These are phyloP conservation scores for Leucophenga varia DNA, from an alignment of 1,140 invertebrate genomes.

Conservation along the genomic window DNA sequence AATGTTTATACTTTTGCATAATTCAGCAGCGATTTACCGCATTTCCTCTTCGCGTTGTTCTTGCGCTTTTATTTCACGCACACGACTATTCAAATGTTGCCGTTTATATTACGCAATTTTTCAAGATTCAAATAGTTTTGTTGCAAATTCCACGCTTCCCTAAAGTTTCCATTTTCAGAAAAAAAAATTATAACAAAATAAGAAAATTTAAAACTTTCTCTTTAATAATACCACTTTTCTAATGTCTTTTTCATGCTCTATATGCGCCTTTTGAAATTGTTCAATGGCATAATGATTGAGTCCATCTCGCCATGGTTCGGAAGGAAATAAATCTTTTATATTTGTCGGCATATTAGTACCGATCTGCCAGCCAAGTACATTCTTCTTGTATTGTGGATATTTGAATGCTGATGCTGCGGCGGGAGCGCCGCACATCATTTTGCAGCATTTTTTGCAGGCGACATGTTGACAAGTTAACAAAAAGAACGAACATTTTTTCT, in stretches of 20 bases:
- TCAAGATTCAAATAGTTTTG: conserved; percentile 12
- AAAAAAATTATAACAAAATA: neutral
- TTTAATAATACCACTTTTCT: conserved; percentile 21
- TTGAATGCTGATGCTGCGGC: too few species aligned
- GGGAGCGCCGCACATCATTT: conserved; percentile 16
- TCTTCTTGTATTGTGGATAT: conserved; percentile 25
- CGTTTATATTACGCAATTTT: conserved; percentile 2
- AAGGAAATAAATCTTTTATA: conserved; percentile 36
- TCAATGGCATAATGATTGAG: conserved; percentile 9
- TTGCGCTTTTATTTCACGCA: conserved; percentile 4
- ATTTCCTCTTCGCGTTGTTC: too few species aligned
- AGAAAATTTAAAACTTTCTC: neutral
- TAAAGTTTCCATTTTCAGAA: conserved; percentile 4
- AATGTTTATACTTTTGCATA: neutral
- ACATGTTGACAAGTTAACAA: conserved; percentile 41
- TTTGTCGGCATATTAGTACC: conserved; percentile 28
- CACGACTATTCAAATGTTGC: conserved; percentile 12
- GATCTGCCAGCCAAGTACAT: conserved; percentile 29
- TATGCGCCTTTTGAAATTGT: conserved; percentile 26
- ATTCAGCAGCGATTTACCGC: too few species aligned
- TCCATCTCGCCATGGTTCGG: conserved; percentile 24
- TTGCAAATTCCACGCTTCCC: conserved; percentile 1
- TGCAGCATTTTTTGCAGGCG: conserved; percentile 27
- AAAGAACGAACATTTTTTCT: conserved; percentile 14
- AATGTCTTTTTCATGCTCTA: conserved; percentile 16